Base-by-base conservation (phyloP, 2,113 vertebrate species). In the Holacanthus passer region DNA sequence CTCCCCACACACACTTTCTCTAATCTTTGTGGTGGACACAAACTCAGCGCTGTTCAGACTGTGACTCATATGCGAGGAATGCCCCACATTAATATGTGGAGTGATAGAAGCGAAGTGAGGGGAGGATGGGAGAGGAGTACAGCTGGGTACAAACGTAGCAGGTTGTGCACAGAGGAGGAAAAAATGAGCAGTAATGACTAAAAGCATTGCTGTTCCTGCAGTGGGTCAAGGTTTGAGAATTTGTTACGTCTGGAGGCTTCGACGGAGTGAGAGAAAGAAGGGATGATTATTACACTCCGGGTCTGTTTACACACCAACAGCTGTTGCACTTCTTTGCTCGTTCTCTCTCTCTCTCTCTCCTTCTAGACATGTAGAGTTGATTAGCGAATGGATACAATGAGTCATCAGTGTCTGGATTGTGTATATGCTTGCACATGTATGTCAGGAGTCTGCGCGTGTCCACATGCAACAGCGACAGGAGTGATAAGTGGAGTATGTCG, bases 51-150 rank as follows among this genome's bases (percentile, higher is more conserved):
- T 89, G 90, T 94, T 91, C 88, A 85, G 90, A 88, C 91, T 75
- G 75, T 94, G 93, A 94, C 88, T 94, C 93, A 94, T 71, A 48
- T 39, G 20, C n/a, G 52, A 93, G 89, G 92, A 94, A 94, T 93
- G 91, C 88, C 88, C 89, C 84, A 89, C 85, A 92, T 94, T 91
- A 91, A 91, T 86, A 91, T 89, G 89, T 88, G 89, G 73, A 84
- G 82, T 85, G 88, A 92, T 89, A 83, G 88, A 55, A 47, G 70
- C 48, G 73, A 78, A 77, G 78, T 31, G 48, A 52, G 62, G 62
- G 64, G 62, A 64, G 71, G 56, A 68, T 10, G 73, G 50, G 47
- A 53, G 79, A n/a, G 22, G 79, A 81, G 79, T 32, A 47, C 81
- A 86, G 82, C 72, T 78, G 75, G 68, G 60, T 66, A 59, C 56